Base-by-base conservation (phyloP, 2,888 invertebrate genomes). In the Oxyscelio sp. region DNA sequence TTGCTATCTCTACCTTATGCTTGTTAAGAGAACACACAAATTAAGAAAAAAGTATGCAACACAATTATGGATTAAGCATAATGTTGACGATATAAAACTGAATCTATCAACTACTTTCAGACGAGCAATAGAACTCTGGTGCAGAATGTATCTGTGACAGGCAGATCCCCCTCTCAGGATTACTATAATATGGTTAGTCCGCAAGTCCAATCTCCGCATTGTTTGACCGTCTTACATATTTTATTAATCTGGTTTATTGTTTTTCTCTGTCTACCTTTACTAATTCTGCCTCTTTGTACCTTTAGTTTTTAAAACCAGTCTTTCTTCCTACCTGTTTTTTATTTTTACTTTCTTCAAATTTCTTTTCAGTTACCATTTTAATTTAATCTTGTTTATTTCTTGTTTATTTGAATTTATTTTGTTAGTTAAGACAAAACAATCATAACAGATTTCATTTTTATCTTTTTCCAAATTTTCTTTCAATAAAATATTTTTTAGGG, bases 81-180 rank as follows among this genome's bases (percentile, higher is more conserved):
- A 83, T 90, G 90, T 90, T 92, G 91, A 92, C 91, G 87, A 91
- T 91, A 89, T 92, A 91, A 92, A 93, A 93, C 91, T 94, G 93
- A 93, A 94, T 94, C 90, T 94, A 91, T 94, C 92, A 93, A 94
- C 94, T 94, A 94, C 93, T 94, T 94, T 94, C 94, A 94, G 94
- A 94, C 94, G 94, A 94, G 94, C 94, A 94, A 94, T 94, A 94
- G 94, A 94, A 92, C 94, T 94, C 94, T 94, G 94, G 94, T 94
- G 94, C 94, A 94, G 94, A 94, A 94, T 94, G 94, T 94, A 94
- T 94, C 94, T 94, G 94, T 94, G 94, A 94, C 93, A 94, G 93
- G 94, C 94, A 94, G 94, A 94, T 94, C 94, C 91, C 94, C 94
- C 93, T 94, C 94, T 93, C 94, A 94, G 94, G 94, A 94, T 94